A percentile compares a stretch with the other conserved stretches of the same genome.
These are phyloP conservation scores for Pherbina coryleti DNA, from an alignment of 2,888 invertebrate species.

Conservation along the genomic window DNA sequence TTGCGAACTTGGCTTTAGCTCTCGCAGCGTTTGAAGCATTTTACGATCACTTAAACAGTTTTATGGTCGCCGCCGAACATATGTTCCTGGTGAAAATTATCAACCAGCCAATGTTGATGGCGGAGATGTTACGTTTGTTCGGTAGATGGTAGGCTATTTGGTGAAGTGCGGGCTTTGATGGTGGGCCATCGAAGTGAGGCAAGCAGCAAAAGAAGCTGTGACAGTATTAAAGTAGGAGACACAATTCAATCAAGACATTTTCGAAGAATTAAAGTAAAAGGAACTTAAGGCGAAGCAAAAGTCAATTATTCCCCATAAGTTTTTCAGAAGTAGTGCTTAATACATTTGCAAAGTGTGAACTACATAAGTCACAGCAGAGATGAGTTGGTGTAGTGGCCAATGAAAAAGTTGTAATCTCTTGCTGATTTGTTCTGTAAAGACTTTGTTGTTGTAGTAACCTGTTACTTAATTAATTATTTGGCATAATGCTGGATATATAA, in stretches of 20 bases:
- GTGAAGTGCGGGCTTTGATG: not conserved
- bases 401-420: too few species aligned
- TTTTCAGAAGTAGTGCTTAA: too few species aligned
- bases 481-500: too few species aligned
- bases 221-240: too few species aligned
- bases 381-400: too few species aligned
- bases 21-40: slow-evolving; percentile 2
- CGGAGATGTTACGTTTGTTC: not conserved
- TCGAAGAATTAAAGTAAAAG: not conserved
- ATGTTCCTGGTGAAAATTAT: not conserved
- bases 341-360: too few species aligned
- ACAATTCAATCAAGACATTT: not conserved
- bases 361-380: too few species aligned
- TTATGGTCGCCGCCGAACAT: slow-evolving; percentile 1
- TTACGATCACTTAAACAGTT: slow-evolving; percentile 25
- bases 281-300: too few species aligned
- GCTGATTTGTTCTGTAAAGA: too few species aligned
- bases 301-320: too few species aligned
- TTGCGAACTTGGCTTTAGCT: not conserved
- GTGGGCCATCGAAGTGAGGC: not conserved
- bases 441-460: too few species aligned
- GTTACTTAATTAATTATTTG: too few species aligned
- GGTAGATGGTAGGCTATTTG: not conserved
- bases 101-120: not conserved
- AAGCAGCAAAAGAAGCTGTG: not conserved